phyloP scores from a whole-genome alignment of 2,888 invertebrate genomes.

The Perdita meconis region DNA sequence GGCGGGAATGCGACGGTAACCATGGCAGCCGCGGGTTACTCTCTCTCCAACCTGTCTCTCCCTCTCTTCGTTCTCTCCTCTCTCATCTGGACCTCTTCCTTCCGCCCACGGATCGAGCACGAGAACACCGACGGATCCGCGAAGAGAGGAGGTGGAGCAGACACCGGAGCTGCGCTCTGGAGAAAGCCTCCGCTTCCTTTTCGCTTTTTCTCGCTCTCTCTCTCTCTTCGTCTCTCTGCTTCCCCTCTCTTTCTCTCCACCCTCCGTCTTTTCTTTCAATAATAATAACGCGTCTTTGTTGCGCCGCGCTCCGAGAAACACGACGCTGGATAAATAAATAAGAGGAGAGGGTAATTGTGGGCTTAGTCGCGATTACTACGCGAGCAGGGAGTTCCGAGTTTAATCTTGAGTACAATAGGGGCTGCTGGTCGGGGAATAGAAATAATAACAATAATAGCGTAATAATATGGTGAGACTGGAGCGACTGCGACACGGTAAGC shows the following conservation, averaged over 20 bases:
- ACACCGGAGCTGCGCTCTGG: slow-evolving; percentile 52
- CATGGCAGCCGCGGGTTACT: slow-evolving; percentile 83
- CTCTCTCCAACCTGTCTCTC: slow-evolving; percentile 82
- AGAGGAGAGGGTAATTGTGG: not conserved
- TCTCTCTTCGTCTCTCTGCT: no score
- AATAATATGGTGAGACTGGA: not conserved
- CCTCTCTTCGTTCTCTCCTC: slow-evolving; percentile 75
- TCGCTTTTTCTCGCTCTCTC: slow-evolving; percentile 36
- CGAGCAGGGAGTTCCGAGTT: not conserved
- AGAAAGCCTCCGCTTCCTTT: slow-evolving; percentile 49
- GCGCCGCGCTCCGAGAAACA: slow-evolving; percentile 27
- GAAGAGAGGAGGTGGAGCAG: slow-evolving; percentile 64
- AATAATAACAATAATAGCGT: not conserved
- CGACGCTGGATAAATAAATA: slow-evolving; percentile 4
- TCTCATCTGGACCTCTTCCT: slow-evolving; percentile 79
- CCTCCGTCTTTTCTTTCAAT: slow-evolving; percentile 45
- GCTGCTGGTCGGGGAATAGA: not conserved
- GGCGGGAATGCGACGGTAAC: slow-evolving; percentile 84
- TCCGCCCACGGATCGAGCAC: slow-evolving; percentile 77
- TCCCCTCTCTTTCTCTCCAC: no score
- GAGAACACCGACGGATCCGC: slow-evolving; percentile 56
- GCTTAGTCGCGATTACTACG: not conserved
- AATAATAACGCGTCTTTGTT: slow-evolving; percentile 44
- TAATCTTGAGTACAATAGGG: not conserved
- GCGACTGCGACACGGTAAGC: not conserved